Conservation (phyloP, 2,113 vertebrate species). For the Myiopsitta monachus region DNA sequence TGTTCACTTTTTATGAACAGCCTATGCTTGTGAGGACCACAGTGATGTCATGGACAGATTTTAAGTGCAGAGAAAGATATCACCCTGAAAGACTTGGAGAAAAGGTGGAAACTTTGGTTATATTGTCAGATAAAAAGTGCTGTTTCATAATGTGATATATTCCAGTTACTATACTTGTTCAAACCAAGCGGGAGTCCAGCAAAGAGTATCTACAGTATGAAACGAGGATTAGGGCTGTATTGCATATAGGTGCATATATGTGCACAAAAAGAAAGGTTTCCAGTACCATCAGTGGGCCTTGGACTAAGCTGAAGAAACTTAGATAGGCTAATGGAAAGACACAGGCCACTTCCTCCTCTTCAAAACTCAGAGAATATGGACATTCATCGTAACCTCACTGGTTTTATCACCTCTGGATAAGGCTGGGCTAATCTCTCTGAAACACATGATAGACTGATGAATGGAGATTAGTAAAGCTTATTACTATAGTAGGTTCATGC, state of each 20-base stretch:
- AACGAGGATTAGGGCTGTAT: not conserved
- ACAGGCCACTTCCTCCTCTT: not conserved
- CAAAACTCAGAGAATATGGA: not conserved
- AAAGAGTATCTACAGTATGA: not conserved
- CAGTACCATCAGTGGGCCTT: not conserved
- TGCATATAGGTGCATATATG: not conserved
- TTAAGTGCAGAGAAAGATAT: not conserved
- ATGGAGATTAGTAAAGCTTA: not conserved
- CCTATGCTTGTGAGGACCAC: not conserved
- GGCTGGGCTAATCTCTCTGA: not conserved
- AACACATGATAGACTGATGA: not conserved
- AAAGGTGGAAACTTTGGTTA: not conserved
- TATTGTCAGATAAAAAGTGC: not conserved
- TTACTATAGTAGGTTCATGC: not conserved
- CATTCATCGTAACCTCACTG: not conserved
- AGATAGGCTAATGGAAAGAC: not conserved
- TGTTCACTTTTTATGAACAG: not conserved
- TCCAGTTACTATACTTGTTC: not conserved
- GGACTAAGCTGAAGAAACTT: not conserved
- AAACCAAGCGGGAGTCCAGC: not conserved
- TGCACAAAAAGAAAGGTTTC: not conserved
- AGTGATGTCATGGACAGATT: not conserved
- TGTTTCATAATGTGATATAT: not conserved
- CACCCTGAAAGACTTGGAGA: not conserved
- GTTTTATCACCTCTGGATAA: not conserved